Base-by-base conservation (phyloP, 2,888 invertebrate genomes). In the Epistrophella euchroma region DNA sequence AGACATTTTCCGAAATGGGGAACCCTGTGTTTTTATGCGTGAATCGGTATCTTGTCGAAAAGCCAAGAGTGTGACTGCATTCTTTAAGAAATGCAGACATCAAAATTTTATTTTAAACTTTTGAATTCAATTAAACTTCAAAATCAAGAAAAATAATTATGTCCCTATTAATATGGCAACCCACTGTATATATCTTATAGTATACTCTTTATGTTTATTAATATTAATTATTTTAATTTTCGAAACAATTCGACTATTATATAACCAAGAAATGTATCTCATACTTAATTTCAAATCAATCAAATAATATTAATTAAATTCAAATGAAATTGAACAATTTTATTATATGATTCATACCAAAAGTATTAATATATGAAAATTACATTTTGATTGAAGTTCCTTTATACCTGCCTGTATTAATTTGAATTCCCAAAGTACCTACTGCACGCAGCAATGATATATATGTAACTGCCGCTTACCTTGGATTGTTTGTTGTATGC, bases 301-400 rank as follows among this genome's bases (percentile, higher is more conserved):
- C 52, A 28, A 28, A 52, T 22, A 25, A n/a, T 52, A 52, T 52
- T 52, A 52, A 52, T 25, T 25, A 52, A 52, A 25, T n/a, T 52
- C 25, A 52, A 15, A 15, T 28, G 9, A 52, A 52, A 25, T 28
- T 52, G 52, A 52, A 52, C 28, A n/a, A 52, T 52, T 52, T 52
- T 15, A 52, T 52, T 52, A 52, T 52, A 52, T 28, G n/a, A 52
- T 52, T 15, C 25, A 25, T 25, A 25, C 19, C 50, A 25, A 22
- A 50, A 22, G 15, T 50, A 50, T 52, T 52, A 52, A 15, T n/a
- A 52, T 52, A n/a, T 52, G 25, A 9, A 52, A 52, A 28, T 52
- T n/a, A 28, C 2, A 28, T 52, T 52, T 52, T 15, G 28, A 6
- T 52, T 52, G 52, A 52, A 52, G 52, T 52, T 28, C 7, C n/a